A percentile compares a stretch with the other conserved stretches of the same genome.
Conservation (phyloP, 2,113 vertebrate genomes). For the Egretta garzetta region DNA sequence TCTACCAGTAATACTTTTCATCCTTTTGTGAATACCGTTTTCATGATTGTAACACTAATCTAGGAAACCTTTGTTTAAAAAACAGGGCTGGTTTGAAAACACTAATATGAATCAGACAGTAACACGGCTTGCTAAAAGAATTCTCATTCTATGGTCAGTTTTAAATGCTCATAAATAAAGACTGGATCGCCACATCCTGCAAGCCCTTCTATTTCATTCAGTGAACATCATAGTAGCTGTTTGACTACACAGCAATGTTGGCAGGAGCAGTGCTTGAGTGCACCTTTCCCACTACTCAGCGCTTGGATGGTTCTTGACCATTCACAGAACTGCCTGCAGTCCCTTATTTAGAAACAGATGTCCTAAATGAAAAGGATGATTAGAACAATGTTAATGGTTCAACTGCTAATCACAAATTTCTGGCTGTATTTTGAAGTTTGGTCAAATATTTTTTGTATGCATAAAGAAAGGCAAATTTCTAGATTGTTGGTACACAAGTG, state of each 20-base stretch:
- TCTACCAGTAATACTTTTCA: not conserved
- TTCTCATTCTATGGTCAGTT: not conserved
- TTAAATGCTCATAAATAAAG: not conserved
- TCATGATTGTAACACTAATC: not conserved
- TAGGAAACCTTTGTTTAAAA: not conserved
- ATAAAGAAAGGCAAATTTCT: not conserved
- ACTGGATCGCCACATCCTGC: not conserved
- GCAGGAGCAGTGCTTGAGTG: not conserved
- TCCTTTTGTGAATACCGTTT: not conserved
- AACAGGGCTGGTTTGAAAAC: not conserved
- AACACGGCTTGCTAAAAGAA: not conserved
- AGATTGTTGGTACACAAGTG: not conserved
- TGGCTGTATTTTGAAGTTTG: not conserved
- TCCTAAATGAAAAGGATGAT: conserved; percentile 25
- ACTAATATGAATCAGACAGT: not conserved
- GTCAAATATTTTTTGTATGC: not conserved
- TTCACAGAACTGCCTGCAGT: not conserved
- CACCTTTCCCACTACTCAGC: not conserved
- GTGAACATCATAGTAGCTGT: not conserved
- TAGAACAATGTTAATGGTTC: not conserved
- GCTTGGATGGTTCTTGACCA: not conserved
- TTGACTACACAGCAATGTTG: rapidly evolving
- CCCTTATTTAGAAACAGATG: conserved; percentile 32
- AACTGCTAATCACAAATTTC: not conserved
- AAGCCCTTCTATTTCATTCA: not conserved